phyloP scores from a whole-genome alignment of 2,888 invertebrate genomes.

The Heliconius aoede region DNA sequence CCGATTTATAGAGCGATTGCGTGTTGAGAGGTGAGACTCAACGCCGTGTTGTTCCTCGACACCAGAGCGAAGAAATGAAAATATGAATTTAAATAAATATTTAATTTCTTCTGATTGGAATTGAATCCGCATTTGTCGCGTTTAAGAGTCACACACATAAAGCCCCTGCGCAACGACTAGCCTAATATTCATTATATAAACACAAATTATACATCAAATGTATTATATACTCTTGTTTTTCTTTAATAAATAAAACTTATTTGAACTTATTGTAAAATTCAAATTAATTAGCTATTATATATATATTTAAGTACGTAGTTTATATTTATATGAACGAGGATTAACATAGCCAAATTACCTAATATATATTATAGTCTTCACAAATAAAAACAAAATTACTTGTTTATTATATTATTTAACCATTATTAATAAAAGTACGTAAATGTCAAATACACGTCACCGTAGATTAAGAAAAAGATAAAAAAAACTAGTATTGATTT shows the following conservation, averaged over 20 bases:
- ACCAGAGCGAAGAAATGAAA: no score
- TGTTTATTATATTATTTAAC: conserved; percentile 11
- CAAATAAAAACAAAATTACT: not conserved
- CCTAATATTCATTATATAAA: no score
- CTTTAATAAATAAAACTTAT: not conserved
- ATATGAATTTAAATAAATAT: no score
- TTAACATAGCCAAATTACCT: not conserved
- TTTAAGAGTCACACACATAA: no score
- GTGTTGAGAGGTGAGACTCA: no score
- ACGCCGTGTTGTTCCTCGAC: no score
- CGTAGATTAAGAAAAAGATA: not conserved
- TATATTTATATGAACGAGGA: not conserved
- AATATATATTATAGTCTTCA: conserved; percentile 1
- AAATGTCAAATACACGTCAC: conserved; percentile 25
- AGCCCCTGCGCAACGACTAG: no score
- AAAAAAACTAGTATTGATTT: not conserved
- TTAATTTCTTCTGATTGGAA: no score
- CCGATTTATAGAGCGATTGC: no score
- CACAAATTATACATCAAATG: not conserved
- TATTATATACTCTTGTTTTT: conserved; percentile 24
- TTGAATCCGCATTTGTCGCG: no score
- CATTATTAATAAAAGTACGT: conserved; percentile 20
- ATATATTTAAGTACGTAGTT: not conserved
- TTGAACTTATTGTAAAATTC: not conserved
- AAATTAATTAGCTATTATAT: not conserved